These are phyloP conservation scores for Umimayanthus kanabou DNA, from an alignment of 92 coral and sea anemone genomes.

Conservation along the genomic window DNA sequence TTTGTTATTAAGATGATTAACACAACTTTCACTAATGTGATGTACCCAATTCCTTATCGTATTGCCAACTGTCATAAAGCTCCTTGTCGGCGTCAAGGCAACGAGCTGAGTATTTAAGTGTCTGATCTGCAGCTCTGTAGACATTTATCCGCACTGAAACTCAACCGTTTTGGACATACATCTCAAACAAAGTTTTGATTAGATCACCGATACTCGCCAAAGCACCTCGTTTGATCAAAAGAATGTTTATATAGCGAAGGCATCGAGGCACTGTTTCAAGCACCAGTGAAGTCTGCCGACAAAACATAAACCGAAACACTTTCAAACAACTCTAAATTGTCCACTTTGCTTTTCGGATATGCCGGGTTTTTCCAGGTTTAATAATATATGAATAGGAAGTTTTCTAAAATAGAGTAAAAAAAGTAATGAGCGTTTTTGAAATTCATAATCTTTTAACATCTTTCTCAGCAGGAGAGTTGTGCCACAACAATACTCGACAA, in stretches of 20 bases:
- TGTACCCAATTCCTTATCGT: neutral
- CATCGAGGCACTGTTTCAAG: neutral
- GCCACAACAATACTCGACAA: neutral
- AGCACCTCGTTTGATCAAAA: neutral
- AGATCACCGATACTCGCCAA: neutral
- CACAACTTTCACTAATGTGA: neutral
- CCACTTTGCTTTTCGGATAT: neutral
- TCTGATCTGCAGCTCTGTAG: neutral
- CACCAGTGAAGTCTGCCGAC: neutral
- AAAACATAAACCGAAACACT: neutral
- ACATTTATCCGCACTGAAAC: neutral
- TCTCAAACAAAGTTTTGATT: neutral
- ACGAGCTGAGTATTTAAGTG: neutral
- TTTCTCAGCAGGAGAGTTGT: neutral
- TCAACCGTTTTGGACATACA: conserved; percentile 9
- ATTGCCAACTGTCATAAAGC: neutral
- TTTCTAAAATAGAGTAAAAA: too few relatives aligned
- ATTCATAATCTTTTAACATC: neutral
- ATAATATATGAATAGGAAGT: neutral
- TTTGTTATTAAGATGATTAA: neutral
- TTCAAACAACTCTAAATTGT: too few relatives aligned
- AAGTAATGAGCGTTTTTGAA: neutral
- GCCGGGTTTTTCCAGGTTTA: neutral
- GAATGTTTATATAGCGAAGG: neutral
- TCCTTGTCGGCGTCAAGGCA: conserved; percentile 14